Evolutionary conservation across 2,888 invertebrate species (phyloP), one percentile per base, ranked within the genome.

Genomic region (Pycnomerus fuliginosus): DNA sequence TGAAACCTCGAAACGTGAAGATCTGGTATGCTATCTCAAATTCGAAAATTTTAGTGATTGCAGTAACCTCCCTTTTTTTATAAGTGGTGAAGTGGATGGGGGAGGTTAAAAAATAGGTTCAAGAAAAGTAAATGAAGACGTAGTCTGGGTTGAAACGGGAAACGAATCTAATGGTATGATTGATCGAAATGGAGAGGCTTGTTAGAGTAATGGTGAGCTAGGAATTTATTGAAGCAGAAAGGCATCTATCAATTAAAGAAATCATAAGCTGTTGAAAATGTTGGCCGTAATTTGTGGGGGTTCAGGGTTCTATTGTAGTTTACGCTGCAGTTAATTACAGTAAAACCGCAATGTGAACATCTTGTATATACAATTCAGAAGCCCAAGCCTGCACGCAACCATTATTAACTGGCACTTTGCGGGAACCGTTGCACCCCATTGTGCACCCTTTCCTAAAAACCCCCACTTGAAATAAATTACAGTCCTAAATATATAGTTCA

Each of bases 311-410:
- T 27, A 48, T 40, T 48, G 38, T 44, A 27, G 37, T 38, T 36
- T 37, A 25, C 10, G 3, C 40, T 40, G 34, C 31, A 47, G 37
- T 52, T 48, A 52, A 52, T 54, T 52, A 52, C 44, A 20, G 38
- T 34, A 44, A 44, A 50, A 53, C 55, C 51, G 46, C 53, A 53
- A 55, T 25, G 47, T 46, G 50, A 55, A 50, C 55, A 55, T 51
- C 52, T 55, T 55, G 55, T 48, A 42, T 28, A 50, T 54, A 54
- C 53, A 44, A 33, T 48, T 33, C 42, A 36, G 42, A 24, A 34
- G 43, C 23, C 17, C 33, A 14, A 11, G 12, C 22, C 23, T 35
- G 27, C 54, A 54, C 54, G 54, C 54, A 52, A 54, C 41, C 43
- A 52, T 52, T 50, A 52, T 54, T 54, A 54, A 44, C 46, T 44